phyloP scores from a whole-genome alignment of 2,797 vertebrate genomes.

The Scyliorhinus canicula region DNA sequence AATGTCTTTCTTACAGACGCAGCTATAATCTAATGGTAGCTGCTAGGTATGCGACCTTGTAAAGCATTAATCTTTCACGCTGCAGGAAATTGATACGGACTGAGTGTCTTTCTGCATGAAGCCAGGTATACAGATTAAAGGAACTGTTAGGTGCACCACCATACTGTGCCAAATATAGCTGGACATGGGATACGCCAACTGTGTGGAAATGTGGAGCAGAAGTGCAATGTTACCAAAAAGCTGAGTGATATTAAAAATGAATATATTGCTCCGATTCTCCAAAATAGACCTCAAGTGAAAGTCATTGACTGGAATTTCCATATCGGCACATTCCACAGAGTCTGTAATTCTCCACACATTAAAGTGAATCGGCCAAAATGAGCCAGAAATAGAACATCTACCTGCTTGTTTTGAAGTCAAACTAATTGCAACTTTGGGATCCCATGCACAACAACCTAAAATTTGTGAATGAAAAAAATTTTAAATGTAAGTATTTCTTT shows the following conservation, averaged over 20 bases:
- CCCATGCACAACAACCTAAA: not conserved
- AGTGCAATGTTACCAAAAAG: not conserved
- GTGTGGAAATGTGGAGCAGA: not conserved
- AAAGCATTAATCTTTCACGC: not conserved
- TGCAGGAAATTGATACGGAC: not conserved
- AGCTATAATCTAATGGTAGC: not conserved
- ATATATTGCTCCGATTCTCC: not conserved
- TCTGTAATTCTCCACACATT: not conserved
- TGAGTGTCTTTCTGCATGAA: not conserved
- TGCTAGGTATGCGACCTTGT: not conserved
- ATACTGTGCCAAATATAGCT: not conserved
- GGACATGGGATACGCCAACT: not conserved
- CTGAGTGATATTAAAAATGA: not conserved
- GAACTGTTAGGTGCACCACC: not conserved
- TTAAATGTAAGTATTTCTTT: not conserved
- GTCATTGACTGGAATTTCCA: not conserved
- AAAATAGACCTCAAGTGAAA: not conserved
- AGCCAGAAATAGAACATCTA: not conserved
- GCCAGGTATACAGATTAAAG: not conserved
- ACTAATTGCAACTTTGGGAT: not conserved
- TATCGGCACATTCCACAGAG: not conserved
- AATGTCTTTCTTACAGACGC: not conserved
- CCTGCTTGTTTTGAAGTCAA: not conserved
- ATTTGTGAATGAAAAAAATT: not conserved
- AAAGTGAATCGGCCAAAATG: not conserved